These are phyloP conservation scores for Rhagologus leucostigma DNA, from an alignment of 2,113 vertebrate genomes.

Conservation along the genomic window DNA sequence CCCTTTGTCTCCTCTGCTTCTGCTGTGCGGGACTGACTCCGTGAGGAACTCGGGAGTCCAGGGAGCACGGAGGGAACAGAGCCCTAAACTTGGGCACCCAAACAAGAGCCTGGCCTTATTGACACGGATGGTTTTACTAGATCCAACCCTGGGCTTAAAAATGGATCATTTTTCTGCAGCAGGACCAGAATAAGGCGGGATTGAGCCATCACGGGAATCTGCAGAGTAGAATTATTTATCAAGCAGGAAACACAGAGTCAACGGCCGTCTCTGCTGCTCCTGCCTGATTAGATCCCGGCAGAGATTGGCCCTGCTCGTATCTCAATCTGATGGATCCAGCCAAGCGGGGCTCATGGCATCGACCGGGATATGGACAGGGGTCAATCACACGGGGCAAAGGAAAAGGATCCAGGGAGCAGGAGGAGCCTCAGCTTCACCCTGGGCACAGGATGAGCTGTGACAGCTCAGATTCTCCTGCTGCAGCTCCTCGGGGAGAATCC, in stretches of 20 bases:
- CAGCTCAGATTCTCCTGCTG: background rate
- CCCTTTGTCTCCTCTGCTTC: background rate
- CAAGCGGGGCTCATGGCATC: background rate
- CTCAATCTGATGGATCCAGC: background rate
- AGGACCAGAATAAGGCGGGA: background rate
- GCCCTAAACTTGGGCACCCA: background rate
- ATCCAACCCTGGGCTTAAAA: background rate
- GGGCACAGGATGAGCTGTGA: fast-evolving
- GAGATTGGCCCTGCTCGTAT: background rate
- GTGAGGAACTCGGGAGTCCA: fast-evolving
- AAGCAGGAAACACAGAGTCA: background rate
- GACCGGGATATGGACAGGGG: fast-evolving
- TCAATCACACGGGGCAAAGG: fast-evolving
- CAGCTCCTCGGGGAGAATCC: background rate
- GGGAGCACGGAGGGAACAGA: background rate
- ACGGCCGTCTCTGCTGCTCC: background rate
- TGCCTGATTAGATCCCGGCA: conserved; percentile 30
- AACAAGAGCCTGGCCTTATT: background rate
- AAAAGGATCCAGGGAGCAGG: background rate
- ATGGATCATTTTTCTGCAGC: fast-evolving
- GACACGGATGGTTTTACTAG: background rate
- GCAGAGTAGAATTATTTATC: background rate
- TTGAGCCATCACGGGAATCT: background rate
- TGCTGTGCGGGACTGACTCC: background rate
- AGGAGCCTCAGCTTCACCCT: background rate